A percentile compares a stretch with the other conserved stretches of the same genome.
Conservation (phyloP, 1,140 invertebrate genomes). For the Drosophila takahashii region DNA sequence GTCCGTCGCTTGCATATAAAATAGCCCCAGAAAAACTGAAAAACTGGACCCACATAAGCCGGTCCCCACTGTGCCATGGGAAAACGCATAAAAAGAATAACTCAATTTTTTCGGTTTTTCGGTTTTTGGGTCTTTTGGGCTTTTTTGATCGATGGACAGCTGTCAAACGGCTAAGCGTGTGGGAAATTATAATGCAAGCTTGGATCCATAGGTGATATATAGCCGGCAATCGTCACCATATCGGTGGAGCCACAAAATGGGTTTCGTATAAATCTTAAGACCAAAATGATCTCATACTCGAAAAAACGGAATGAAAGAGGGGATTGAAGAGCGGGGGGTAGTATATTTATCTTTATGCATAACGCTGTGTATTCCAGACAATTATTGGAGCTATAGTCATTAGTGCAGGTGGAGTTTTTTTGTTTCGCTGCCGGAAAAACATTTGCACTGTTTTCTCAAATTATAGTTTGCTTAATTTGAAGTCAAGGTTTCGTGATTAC, state of each 20-base stretch:
- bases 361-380: conserved; percentile 22
- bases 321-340: too few relatives aligned
- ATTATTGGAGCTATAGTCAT: conserved; percentile 34
- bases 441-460: conserved; percentile 38
- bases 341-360: conserved; percentile 30
- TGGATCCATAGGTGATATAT: conserved; percentile 31
- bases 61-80: conserved; percentile 24
- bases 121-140: conserved; percentile 13
- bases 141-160: conserved; percentile 42
- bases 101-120: conserved; percentile 29
- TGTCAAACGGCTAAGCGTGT: conserved; percentile 34
- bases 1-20: conserved; percentile 41
- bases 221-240: conserved; percentile 9
- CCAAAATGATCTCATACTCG: conserved; percentile 47
- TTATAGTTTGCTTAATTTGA: conserved; percentile 33
- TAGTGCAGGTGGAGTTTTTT: conserved; percentile 42
- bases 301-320: conserved; percentile 1
- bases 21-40: conserved; percentile 15
- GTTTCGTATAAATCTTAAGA: conserved; percentile 1
- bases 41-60: conserved; percentile 30
- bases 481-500: neutral
- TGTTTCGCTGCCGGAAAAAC: conserved; percentile 23
- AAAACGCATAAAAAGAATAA: conserved; percentile 28
- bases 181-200: conserved; percentile 43
- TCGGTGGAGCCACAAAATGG: neutral